These are phyloP conservation scores for Galleria mellonella DNA, from an alignment of 1,140 invertebrate species.

Conservation along the genomic window DNA sequence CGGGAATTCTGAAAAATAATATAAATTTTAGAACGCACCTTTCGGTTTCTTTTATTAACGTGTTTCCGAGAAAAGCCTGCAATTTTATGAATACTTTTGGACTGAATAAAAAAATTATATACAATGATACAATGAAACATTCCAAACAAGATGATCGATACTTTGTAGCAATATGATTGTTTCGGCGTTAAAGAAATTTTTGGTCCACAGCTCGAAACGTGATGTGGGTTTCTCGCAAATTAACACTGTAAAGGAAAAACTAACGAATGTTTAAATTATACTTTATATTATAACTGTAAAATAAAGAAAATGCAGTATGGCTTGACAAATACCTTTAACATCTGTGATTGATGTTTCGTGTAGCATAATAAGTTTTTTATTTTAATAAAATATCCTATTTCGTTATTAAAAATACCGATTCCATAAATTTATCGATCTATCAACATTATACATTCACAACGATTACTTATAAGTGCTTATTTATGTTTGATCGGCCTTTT, in stretches of 20 bases:
- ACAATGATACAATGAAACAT: too few species aligned
- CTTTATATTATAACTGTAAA: neutral
- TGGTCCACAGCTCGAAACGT: neutral
- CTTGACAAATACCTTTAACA: too few species aligned
- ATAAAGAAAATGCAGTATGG: too few species aligned
- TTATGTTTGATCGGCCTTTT: too few species aligned
- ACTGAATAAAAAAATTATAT: slow-evolving; percentile 18
- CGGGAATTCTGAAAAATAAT: slow-evolving; percentile 7
- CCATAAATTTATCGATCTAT: too few species aligned
- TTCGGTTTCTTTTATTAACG: slow-evolving; percentile 8
- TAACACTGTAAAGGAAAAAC: neutral
- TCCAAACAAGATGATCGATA: slow-evolving; percentile 1
- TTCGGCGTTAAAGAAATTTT: slow-evolving; percentile 1
- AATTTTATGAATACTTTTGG: slow-evolving; percentile 43
- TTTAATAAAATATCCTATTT: too few species aligned
- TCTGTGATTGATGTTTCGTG: too few species aligned
- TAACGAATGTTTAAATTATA: slow-evolving; percentile 1
- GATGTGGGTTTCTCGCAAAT: neutral
- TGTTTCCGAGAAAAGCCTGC: slow-evolving; percentile 36
- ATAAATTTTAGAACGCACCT: neutral
- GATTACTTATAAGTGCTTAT: too few species aligned
- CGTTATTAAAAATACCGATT: too few species aligned
- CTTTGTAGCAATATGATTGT: slow-evolving; percentile 5
- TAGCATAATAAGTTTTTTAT: too few species aligned
- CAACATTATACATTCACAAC: too few species aligned